Conservation (phyloP, 2,888 invertebrate species). For the Drosophila greeni region DNA sequence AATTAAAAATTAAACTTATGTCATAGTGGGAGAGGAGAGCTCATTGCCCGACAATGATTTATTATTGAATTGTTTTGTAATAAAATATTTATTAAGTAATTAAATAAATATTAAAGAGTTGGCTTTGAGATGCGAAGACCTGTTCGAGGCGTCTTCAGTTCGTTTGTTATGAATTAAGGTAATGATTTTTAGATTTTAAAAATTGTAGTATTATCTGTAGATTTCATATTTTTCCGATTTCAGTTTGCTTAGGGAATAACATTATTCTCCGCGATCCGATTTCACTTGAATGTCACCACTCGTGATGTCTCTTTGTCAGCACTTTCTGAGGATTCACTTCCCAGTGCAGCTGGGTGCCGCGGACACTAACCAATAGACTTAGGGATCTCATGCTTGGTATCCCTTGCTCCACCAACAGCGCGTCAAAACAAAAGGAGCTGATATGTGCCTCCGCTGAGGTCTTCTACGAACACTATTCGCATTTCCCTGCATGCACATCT, state of each 20-base stretch:
- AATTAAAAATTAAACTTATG: not conserved
- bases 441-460: slow-evolving; percentile 77
- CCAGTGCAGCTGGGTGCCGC: not conserved
- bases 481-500: slow-evolving; percentile 77
- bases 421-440: slow-evolving; percentile 75
- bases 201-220: not conserved
- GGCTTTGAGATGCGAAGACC: not conserved
- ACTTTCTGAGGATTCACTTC: slow-evolving; percentile 21
- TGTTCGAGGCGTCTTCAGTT: not conserved
- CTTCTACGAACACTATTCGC: slow-evolving; percentile 79
- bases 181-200: not conserved
- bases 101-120: not conserved
- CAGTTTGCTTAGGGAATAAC: not conserved
- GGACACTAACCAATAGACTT: slow-evolving; percentile 78
- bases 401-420: slow-evolving; percentile 75
- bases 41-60: not conserved
- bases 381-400: slow-evolving; percentile 79
- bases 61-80: not conserved
- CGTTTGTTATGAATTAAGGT: not conserved
- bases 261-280: not conserved
- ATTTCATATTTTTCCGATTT: not conserved
- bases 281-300: slow-evolving; percentile 8
- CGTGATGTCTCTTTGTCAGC: slow-evolving; percentile 1
- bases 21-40: not conserved
- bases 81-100: not conserved